phyloP scores from a whole-genome alignment of 1,140 invertebrate genomes.

The Lasioglossum baleicum region DNA sequence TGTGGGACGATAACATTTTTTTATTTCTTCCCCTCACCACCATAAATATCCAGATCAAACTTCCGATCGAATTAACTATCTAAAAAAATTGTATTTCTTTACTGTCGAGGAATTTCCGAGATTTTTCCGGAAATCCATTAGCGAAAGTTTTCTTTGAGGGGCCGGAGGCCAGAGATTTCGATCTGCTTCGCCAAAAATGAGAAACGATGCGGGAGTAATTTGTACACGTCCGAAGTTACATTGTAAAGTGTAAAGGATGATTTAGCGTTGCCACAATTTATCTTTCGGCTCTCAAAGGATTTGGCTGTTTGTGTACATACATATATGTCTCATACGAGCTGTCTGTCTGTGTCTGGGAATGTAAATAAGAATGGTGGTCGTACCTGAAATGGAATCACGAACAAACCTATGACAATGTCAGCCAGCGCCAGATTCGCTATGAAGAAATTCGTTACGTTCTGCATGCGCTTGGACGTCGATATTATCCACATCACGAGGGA shows the following conservation, averaged over 20 bases:
- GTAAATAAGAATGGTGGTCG: constrained; percentile 32
- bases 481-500: constrained; percentile 91
- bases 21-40: no score
- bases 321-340: no score
- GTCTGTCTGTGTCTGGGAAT: no score
- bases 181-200: not conserved
- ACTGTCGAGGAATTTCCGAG: not conserved
- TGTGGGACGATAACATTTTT: no score
- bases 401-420: constrained; percentile 89
- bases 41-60: no score
- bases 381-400: constrained; percentile 90
- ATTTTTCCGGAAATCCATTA: not conserved
- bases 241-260: not conserved
- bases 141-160: not conserved
- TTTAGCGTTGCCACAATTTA: not conserved
- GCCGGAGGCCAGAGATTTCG: not conserved
- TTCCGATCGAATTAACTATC: no score
- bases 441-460: constrained; percentile 90
- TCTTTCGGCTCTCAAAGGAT: not conserved
- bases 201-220: not conserved
- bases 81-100: no score
- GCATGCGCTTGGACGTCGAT: constrained; percentile 86
- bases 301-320: no score
- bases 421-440: constrained; percentile 89
- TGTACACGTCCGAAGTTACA: not conserved